These are phyloP conservation scores for Cerastis rubricosa DNA, from an alignment of 2,888 invertebrate species.

Conservation along the genomic window DNA sequence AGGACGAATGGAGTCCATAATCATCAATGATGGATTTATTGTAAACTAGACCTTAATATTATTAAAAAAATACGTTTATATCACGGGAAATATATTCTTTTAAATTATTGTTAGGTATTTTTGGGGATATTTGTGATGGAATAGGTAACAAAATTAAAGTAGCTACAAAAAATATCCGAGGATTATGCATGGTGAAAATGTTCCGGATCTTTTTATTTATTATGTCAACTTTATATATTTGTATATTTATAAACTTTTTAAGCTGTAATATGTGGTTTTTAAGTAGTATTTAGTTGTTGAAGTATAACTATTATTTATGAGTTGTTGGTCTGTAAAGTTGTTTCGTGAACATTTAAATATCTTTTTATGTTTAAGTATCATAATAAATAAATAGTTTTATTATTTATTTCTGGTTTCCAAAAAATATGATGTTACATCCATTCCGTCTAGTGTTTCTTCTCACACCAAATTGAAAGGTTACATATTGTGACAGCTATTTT, in stretches of 20 bases:
- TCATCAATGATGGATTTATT: slow-evolving; percentile 33
- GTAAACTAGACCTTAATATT: background rate
- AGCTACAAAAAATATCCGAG: background rate
- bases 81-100: background rate
- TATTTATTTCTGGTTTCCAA: background rate
- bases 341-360: background rate
- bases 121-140: background rate
- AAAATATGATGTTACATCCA: background rate
- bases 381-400: background rate
- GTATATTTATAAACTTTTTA: too few species aligned
- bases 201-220: too few species aligned
- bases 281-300: background rate
- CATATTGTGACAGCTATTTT: background rate
- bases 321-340: background rate
- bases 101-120: too few species aligned
- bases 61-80: background rate
- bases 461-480: background rate
- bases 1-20: slow-evolving; percentile 48
- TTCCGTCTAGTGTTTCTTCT: background rate
- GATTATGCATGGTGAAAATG: background rate
- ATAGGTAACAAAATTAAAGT: background rate
- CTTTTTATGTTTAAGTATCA: background rate
- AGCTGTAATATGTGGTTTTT: background rate
- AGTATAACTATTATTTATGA: too few species aligned
- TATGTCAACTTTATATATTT: too few species aligned